These are phyloP conservation scores for Brachionus calyciflorus DNA, from an alignment of 1,140 invertebrate genomes.

Conservation along the genomic window DNA sequence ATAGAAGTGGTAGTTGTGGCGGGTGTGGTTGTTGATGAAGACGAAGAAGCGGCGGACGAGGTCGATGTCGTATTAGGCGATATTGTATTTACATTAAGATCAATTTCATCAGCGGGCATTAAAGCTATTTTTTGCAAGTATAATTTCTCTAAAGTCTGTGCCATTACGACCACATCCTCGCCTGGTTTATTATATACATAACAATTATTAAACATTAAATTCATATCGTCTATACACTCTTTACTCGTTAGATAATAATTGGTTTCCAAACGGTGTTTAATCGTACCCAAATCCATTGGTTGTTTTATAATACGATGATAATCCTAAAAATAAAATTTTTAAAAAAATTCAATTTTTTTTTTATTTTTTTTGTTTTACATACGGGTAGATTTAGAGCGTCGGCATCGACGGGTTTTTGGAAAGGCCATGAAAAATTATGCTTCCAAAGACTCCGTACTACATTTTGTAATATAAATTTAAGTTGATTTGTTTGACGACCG, in stretches of 20 bases:
- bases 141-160: slow-evolving; percentile 75
- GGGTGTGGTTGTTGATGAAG: not conserved
- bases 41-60: slow-evolving; percentile 38
- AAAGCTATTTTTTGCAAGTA: slow-evolving; percentile 29
- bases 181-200: slow-evolving; percentile 97
- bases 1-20: not conserved
- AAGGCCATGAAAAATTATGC: slow-evolving; percentile 90
- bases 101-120: slow-evolving; percentile 34
- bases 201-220: slow-evolving; percentile 97
- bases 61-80: not conserved
- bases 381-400: slow-evolving; percentile 82
- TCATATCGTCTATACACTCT: slow-evolving; percentile 89
- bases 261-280: slow-evolving; percentile 91
- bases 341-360: no score
- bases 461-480: slow-evolving; percentile 34
- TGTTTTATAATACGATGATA: slow-evolving; percentile 99
- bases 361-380: no score
- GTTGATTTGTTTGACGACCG: slow-evolving; percentile 41
- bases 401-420: slow-evolving; percentile 97
- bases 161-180: slow-evolving; percentile 95
- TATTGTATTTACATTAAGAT: slow-evolving; percentile 51
- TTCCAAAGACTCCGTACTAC: slow-evolving; percentile 32
- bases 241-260: slow-evolving; percentile 82
- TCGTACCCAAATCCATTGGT: slow-evolving; percentile 98
- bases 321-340: no score